Evolutionary conservation across 1,140 invertebrate species (phyloP), one percentile per base, ranked within the genome.

Genomic region (Pararge aegeria): DNA sequence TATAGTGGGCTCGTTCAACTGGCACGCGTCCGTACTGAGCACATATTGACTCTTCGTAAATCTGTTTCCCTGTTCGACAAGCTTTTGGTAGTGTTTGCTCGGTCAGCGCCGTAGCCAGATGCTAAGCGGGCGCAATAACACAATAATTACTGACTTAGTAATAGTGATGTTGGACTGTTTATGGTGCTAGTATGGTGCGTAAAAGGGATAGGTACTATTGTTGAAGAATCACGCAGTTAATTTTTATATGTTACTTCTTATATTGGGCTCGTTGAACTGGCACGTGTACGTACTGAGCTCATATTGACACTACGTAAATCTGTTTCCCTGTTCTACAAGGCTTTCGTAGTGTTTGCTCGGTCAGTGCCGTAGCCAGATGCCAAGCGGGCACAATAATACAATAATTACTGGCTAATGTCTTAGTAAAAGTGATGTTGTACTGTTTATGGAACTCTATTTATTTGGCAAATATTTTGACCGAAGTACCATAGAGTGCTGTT

Each of bases 11-110:
- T 46, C 44, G 44, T 46, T 46, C 7, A 24, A 21, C 19, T 12
- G 48, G 64, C 65, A 70, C 69, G 64, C 57, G 67, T 61, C 64
- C 37, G 53, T 34, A 6, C 54, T 10, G 30, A 24, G 1, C 42
- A 42, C 18, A 15, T 78, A 48, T 80, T 76, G 61, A 71, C 66
- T 64, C 63, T 70, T 63, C 64, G 64, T 75, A 70, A 78, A 68
- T 69, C 73, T 73, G 69, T 76, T 78, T 76, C 78, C 67, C 57
- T 55, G 64, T 64, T 56, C 50, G 56, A 66, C 60, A 55, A 70
- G 53, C 54, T 68, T 70, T 78, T 72, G 68, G 72, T 74, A 70
- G 64, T 80, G 72, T 83, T 78, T 78, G 65, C 55, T 51, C 42
- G 54, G 54, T 51, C 70, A 77, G 30, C 3, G 30, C 30, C 30